A percentile compares a stretch with the other conserved stretches of the same genome.
Evolutionary conservation across 1,140 invertebrate species (phyloP).

Genomic region (Procambarus virginalis): DNA sequence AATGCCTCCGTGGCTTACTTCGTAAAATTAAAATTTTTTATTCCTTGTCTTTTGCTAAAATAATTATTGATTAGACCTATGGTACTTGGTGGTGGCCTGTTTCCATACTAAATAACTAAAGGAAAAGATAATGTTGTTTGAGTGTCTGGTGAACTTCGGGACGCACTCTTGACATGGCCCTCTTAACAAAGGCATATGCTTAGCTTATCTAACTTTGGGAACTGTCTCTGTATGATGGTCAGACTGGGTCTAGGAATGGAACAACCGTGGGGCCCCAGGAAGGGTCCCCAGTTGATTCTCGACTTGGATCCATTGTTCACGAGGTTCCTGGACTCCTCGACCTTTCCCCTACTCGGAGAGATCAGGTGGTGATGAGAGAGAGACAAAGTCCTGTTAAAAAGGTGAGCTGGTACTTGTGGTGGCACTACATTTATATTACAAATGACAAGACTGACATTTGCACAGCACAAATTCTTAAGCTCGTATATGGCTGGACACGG

Average conservation of each 20-base stretch:
- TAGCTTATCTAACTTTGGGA: conserved; percentile 34
- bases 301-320: conserved; percentile 64
- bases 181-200: conserved; percentile 16
- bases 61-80: background rate
- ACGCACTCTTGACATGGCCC: conserved; percentile 7
- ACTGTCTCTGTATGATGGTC: conserved; percentile 40
- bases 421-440: conserved; percentile 13
- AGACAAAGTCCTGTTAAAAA: conserved; percentile 61
- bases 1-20: background rate
- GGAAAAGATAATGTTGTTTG: background rate
- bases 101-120: background rate
- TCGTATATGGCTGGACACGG: background rate
- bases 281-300: conserved; percentile 34
- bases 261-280: conserved; percentile 25
- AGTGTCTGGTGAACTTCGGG: background rate
- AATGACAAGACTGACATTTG: conserved; percentile 24
- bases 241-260: conserved; percentile 40
- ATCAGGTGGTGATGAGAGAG: conserved; percentile 58
- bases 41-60: background rate
- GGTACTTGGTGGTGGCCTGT: conserved; percentile 1
- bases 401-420: conserved; percentile 36
- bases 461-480: conserved; percentile 29
- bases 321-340: conserved; percentile 73
- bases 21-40: background rate
- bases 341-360: conserved; percentile 72